Conservation (phyloP, 1,140 invertebrate genomes). For the Drosophila suzukii region DNA sequence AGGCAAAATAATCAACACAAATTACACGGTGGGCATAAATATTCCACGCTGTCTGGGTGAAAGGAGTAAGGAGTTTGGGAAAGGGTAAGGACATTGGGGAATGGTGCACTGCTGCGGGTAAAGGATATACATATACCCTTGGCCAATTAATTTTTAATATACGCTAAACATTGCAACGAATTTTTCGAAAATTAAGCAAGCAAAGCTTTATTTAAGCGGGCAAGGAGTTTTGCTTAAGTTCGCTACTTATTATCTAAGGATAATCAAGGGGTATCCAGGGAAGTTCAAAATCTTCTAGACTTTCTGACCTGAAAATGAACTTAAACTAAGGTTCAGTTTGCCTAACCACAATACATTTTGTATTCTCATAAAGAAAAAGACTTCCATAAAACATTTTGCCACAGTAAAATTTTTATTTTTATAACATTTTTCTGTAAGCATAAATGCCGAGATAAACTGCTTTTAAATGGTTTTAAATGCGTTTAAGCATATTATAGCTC, state of each 20-base stretch:
- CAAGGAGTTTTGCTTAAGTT: slow-evolving; percentile 14
- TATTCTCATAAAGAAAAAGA: too few species aligned
- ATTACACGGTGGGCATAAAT: slow-evolving; percentile 66
- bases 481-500: background rate
- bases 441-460: too few species aligned
- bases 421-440: too few species aligned
- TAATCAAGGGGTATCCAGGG: too few species aligned
- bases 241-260: too few species aligned
- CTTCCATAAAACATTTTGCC: too few species aligned
- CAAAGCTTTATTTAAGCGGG: slow-evolving; percentile 2
- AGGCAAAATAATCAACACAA: slow-evolving; percentile 76
- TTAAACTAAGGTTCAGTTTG: too few species aligned
- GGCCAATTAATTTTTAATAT: slow-evolving; percentile 78
- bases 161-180: slow-evolving; percentile 68
- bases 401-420: too few species aligned
- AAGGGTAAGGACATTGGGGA: slow-evolving; percentile 10
- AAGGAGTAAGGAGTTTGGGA: background rate
- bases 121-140: slow-evolving; percentile 23
- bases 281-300: too few species aligned
- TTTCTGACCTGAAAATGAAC: too few species aligned
- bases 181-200: slow-evolving; percentile 44
- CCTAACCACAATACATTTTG: too few species aligned
- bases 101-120: slow-evolving; percentile 8
- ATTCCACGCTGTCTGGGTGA: slow-evolving; percentile 31
- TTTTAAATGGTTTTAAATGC: background rate